Base-by-base conservation (phyloP, 2,113 vertebrate species). In the Anguilla japonica region DNA sequence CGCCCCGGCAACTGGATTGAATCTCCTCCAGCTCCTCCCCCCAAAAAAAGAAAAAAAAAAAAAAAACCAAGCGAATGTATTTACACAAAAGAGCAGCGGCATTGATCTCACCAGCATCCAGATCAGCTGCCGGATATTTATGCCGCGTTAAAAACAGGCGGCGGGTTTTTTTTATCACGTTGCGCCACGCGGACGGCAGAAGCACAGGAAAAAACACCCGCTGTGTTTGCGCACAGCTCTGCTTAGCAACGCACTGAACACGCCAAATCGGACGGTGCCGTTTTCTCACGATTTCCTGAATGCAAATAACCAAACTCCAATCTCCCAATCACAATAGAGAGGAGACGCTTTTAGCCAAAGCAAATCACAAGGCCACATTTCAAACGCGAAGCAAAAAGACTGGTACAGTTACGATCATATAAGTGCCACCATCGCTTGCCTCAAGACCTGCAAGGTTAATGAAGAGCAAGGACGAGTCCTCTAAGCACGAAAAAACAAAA, bases 1-100 rank as follows among this genome's bases (percentile, higher is more conserved):
- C 91, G 87, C 93, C 93, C 79, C 89, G 88, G 93, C 92, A 95
- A 96, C 94, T 39, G 87, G 82, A 93, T 94, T 93, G 88, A 92
- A 93, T 93, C 91, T 88, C 88, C 9, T 2, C 29, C 71, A 29
- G 20, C 71, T 34, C 50, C 50, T 1, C 13, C 50, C 9, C 50
- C 2, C 8, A 53, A 22, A 81, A 79, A 81, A 56, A 41, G 41
- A 81, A 34, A 40, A 53, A 14, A 71, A 79, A 67, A 63, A 78
- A 22, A 60, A 56, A 81, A 53, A 83, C 22, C 4, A 18, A 40
- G 18, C 39, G 29, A 7, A 46, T 34, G 16, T 18, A 78, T 78
- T 41, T 78, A 20, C 41, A 39, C n/a, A 75, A 34, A 75, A 34
- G 71, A 75, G n/a, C 20, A n/a, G 26, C 9, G 6, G 20, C 20